Percentiles rank a stretch among this genome's conserved stretches.
Conservation (phyloP, 2,113 vertebrate genomes). For the Pelecanus crispus region DNA sequence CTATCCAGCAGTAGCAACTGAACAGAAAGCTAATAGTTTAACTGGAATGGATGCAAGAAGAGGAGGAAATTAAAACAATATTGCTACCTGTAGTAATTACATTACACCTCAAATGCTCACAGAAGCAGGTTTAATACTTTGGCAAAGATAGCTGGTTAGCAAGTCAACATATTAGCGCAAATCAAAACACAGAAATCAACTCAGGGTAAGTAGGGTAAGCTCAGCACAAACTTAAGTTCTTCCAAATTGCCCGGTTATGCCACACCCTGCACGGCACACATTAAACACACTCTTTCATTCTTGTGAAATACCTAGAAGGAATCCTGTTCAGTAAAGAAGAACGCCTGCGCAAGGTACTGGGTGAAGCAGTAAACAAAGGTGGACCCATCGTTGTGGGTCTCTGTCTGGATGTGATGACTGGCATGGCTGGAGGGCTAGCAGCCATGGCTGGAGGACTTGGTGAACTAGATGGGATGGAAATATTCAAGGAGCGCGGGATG, state of each 20-base stretch:
- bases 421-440: constrained; percentile 65
- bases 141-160: neutral
- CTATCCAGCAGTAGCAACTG: neutral
- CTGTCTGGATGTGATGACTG: constrained; percentile 65
- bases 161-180: constrained; percentile 38
- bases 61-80: neutral
- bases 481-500: constrained; percentile 46
- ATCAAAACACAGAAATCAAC: neutral
- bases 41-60: neutral
- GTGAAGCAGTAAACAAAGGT: constrained; percentile 70
- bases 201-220: neutral
- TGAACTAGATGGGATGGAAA: constrained; percentile 60
- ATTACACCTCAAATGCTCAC: neutral
- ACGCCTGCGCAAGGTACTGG: constrained; percentile 71
- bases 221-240: neutral
- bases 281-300: neutral
- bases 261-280: constrained; percentile 58
- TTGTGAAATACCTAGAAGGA: constrained; percentile 87
- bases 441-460: constrained; percentile 66
- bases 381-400: constrained; percentile 67
- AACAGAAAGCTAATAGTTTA: neutral
- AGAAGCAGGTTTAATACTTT: neutral
- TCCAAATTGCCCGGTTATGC: neutral
- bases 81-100: neutral
- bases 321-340: constrained; percentile 79